Evolutionary conservation across 2,113 vertebrate species (phyloP).

Genomic region (Gambusia affinis): DNA sequence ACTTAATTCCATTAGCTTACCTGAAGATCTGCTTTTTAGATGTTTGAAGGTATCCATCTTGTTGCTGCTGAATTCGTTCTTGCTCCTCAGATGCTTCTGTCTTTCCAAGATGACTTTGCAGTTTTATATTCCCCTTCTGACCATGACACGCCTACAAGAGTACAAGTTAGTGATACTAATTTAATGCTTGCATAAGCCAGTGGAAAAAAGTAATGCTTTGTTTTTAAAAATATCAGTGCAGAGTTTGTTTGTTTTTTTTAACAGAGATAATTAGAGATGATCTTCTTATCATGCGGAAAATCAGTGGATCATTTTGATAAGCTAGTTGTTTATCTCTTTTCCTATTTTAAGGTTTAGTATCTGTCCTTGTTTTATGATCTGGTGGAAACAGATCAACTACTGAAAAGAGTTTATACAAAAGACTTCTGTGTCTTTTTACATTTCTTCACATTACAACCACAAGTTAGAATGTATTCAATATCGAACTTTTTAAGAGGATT

Average conservation of each 20-base stretch:
- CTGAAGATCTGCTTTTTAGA: constrained; percentile 1
- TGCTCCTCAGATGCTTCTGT: constrained; percentile 4
- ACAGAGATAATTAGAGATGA: constrained; percentile 20
- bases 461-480: no score
- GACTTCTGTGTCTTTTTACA: no score
- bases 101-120: background rate
- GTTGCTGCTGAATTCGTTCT: constrained; percentile 4
- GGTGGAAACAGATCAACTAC: background rate
- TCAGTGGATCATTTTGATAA: background rate
- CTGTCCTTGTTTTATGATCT: background rate
- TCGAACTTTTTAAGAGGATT: no score
- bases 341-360: no score
- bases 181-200: constrained; percentile 39
- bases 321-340: background rate
- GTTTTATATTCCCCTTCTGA: constrained; percentile 51
- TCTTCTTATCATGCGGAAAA: background rate
- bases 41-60: constrained; percentile 32
- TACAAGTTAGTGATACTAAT: background rate
- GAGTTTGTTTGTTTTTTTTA: constrained; percentile 42
- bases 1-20: constrained; percentile 21
- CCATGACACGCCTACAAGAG: background rate
- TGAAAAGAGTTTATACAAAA: no score
- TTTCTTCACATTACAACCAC: no score
- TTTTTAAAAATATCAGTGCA: constrained; percentile 22
- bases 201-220: background rate